Evolutionary conservation across 2,888 invertebrate species (phyloP).

Genomic region (Temnothorax rugatulus): DNA sequence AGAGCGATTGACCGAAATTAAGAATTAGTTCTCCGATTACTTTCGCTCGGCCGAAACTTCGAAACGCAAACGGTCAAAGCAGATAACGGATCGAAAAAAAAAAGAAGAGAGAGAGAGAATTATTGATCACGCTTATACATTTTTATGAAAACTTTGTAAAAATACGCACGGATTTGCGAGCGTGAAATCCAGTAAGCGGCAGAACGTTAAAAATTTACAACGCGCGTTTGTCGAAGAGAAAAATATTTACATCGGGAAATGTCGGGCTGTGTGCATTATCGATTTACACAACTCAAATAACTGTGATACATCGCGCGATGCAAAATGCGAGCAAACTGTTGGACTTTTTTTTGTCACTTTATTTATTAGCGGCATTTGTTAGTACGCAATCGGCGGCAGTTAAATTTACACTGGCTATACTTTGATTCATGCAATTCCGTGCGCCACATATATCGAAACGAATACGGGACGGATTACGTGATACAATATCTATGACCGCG

Average conservation of each 20-base stretch:
- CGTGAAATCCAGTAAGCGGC: slow-evolving; percentile 32
- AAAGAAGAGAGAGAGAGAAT: neutral
- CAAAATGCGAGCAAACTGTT: slow-evolving; percentile 10
- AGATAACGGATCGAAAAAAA: neutral
- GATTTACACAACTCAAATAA: slow-evolving; percentile 45
- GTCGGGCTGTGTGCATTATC: slow-evolving; percentile 37
- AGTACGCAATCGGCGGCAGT: neutral
- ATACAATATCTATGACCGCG: slow-evolving; percentile 18
- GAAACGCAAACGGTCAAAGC: neutral
- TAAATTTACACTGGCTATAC: slow-evolving; percentile 24
- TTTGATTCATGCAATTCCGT: slow-evolving; percentile 39
- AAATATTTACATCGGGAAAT: slow-evolving; percentile 44
- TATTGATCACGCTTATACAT: slow-evolving; percentile 23
- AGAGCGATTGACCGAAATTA: slow-evolving; percentile 12
- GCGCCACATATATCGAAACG: neutral
- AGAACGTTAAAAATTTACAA: slow-evolving; percentile 41
- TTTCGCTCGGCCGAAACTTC: neutral
- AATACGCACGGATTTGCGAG: slow-evolving; percentile 14
- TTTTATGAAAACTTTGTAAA: slow-evolving; percentile 24
- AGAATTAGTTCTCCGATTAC: neutral
- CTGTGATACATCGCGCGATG: slow-evolving; percentile 25
- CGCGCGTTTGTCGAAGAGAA: slow-evolving; percentile 24
- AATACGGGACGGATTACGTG: neutral
- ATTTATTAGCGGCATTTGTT: slow-evolving; percentile 46
- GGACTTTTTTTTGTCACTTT: slow-evolving; percentile 19